Base-by-base conservation (phyloP, 2,888 invertebrate species). In the Portevinia maculata region DNA sequence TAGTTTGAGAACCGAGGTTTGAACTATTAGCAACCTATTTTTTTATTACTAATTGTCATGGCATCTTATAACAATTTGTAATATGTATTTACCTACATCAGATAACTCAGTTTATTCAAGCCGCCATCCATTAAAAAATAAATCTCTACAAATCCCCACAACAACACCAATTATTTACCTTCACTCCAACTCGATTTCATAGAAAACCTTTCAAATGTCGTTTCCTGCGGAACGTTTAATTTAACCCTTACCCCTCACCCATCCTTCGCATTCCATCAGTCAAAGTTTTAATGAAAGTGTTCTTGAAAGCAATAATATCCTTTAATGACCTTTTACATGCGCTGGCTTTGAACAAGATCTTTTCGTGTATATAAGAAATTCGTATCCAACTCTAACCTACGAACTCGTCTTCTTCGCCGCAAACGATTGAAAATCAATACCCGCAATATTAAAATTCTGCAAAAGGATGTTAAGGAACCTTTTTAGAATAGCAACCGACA, bases 361-460 rank as follows among this genome's bases (percentile, higher is more conserved):
- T 13, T 13, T 17, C 34, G 5, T 13, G n/a, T n/a, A n/a, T n/a
- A 5, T 39, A 21, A 48, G 52, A n/a, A 57, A 13, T 46, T 57
- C 24, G 52, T 52, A 64, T 34, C 41, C 50, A 28, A 64, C 30
- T 62, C 57, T 44, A 55, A 67, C 62, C 57, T 50, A 15, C 53
- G 24, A 55, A 24, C 48, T 34, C 6, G 15, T 50, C 39, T 28
- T 39, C 39, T 1, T 32, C 28, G 50, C 24, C 41, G 9, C 24
- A 59, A 65, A 55, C 83, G 83, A 83, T 83, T 71, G 71, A 83
- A 83, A 83, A 83, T 83, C 83, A 59, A 83, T 83, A 83, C 76
- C 83, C 83, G 71, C 76, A 83, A 76, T 83, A 83, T 83, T 71
- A 76, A 76, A 83, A 71, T 59, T 65, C 67, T 39, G 57, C 57